Evolutionary conservation across 2,797 vertebrate genomes (phyloP), one percentile per base, ranked within the genome.

Genomic region (Xenentodon cancila): DNA sequence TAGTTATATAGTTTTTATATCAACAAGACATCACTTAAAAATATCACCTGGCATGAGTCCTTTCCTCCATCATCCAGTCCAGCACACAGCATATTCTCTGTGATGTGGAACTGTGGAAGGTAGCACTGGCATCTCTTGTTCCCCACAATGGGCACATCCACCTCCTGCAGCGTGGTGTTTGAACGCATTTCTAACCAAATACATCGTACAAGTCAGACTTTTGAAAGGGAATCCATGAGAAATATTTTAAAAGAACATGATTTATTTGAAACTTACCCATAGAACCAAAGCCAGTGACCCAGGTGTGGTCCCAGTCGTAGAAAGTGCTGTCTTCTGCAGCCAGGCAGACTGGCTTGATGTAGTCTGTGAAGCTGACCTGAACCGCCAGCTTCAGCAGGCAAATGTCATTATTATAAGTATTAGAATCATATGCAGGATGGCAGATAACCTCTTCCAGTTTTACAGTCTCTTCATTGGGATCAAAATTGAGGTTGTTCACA

Each of bases 341-440:
- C 2, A 94, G 67, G 72, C 92, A 94, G 48, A 94, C 55, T 0
- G 93, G 92, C 17, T 51, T 75, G 27, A 93, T 82, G 50, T 52
- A 55, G 21, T 73, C 16, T 0, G 71, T 85, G 18, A 91, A 92
- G 2, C 0, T 13, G 25, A 93, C 73, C 0, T 84, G 32, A 0
- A 0, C 1, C 0, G 9, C 51, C 44, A 94, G 79, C 20, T 11
- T 82, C 56, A 90, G 45, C 0, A 88, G 84, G 49, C 59, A 63
- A 0, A 86, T 59, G 76, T 86, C 79, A 4, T 82, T 75, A 0
- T 75, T 12, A 0, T 0, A 0, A 1, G 5, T 57, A 0, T 0
- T 0, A 0, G 0, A 0, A 2, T 59, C 0, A 16, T 69, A 80
- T 0, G 0, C 0, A 0, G 50, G 65, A 27, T 84, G 80, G 4